Percentiles rank a stretch among this genome's conserved stretches.
These are phyloP conservation scores for Callocephalon fimbriatum DNA, from an alignment of 2,113 vertebrate species.

Conservation along the genomic window DNA sequence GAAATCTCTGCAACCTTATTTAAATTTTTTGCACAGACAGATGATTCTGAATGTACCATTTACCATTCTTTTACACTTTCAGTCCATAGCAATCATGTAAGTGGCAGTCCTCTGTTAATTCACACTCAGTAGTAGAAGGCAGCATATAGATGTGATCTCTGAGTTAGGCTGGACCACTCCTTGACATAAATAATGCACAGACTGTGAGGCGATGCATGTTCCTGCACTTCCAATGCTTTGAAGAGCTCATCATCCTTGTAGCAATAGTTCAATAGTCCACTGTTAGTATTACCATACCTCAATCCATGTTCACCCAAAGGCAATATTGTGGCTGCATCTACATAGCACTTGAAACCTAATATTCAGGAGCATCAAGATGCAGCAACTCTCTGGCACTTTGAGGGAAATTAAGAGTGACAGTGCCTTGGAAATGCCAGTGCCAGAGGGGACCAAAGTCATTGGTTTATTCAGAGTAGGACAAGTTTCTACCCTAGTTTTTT, in stretches of 20 bases:
- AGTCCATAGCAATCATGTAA: rapidly evolving
- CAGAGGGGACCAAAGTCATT: not conserved
- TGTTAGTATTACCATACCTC: not conserved
- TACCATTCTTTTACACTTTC: not conserved
- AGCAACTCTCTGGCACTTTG: not conserved
- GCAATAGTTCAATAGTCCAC: rapidly evolving
- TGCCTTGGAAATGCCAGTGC: not conserved
- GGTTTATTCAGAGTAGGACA: not conserved
- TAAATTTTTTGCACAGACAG: not conserved
- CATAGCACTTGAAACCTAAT: not conserved
- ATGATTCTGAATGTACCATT: not conserved
- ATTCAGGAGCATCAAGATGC: not conserved
- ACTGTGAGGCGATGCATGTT: rapidly evolving
- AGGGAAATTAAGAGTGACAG: rapidly evolving
- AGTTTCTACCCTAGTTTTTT: not conserved
- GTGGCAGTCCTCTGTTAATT: not conserved
- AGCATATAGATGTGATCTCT: rapidly evolving
- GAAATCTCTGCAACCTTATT: not conserved
- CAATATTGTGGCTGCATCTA: rapidly evolving
- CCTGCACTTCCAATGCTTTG: rapidly evolving
- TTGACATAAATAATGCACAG: not conserved
- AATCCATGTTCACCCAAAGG: rapidly evolving
- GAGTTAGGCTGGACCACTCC: not conserved
- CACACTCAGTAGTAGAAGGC: not conserved
- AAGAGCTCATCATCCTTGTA: not conserved